A percentile compares a stretch with the other conserved stretches of the same genome.
Conservation (phyloP, 2,113 vertebrate genomes). For the Poicephalus gulielmi region DNA sequence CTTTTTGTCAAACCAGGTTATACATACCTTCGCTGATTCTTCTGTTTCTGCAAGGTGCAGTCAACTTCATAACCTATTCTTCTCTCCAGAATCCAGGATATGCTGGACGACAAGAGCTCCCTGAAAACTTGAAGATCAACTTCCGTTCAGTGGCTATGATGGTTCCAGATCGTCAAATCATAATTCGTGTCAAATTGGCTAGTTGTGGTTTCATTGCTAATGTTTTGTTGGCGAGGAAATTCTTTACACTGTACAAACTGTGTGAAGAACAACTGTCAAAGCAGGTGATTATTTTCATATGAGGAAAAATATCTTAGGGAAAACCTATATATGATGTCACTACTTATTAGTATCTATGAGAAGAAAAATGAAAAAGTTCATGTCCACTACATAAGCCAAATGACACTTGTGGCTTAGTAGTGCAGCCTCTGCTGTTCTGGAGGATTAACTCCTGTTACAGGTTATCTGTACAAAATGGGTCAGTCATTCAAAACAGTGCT, state of each 20-base stretch:
- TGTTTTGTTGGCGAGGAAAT: conserved; percentile 90
- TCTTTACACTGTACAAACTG: conserved; percentile 93
- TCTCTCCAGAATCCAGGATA: conserved; percentile 92
- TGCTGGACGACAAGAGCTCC: conserved; percentile 93
- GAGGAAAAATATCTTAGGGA: neutral
- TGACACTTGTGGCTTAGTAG: neutral
- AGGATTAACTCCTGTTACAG: neutral
- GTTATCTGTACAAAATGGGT: neutral
- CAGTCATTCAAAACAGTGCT: neutral
- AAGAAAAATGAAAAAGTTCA: neutral
- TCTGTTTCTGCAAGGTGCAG: neutral
- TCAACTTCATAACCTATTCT: neutral
- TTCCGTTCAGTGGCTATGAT: conserved; percentile 98
- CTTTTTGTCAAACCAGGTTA: neutral
- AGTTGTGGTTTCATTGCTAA: conserved; percentile 95
- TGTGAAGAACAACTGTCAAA: conserved; percentile 97
- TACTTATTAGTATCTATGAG: neutral
- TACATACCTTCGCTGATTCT: neutral
- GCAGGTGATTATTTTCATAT: conserved; percentile 78
- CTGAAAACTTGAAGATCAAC: conserved; percentile 97
- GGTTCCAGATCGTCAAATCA: conserved; percentile 96
- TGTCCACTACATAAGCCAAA: neutral
- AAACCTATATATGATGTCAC: neutral
- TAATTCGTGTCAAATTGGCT: conserved; percentile 94
- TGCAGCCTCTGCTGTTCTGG: neutral